Evolutionary conservation across 2,113 vertebrate genomes (phyloP), one percentile per base, ranked within the genome.

Genomic region (Oostethus manadensis): DNA sequence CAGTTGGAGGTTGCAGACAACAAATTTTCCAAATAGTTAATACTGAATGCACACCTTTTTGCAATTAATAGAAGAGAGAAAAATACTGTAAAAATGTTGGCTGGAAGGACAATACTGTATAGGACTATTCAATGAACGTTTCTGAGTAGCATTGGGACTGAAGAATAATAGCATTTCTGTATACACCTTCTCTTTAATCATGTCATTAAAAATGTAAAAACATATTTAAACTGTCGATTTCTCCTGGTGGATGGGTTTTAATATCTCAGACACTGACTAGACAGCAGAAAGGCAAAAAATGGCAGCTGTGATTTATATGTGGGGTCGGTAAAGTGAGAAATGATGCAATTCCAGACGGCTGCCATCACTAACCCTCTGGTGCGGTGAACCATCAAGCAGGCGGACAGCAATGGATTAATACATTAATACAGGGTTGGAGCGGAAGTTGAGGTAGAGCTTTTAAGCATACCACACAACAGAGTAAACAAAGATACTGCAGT

Each of bases 341-440:
- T 71, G 9, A 77, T 79, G 73, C 57, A 60, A 79, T 66, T 74
- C 44, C 57, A 50, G 53, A 42, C 66, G 60, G 58, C 67, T 38
- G 62, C 61, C 70, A 72, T 79, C 72, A 53, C 56, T 64, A 66
- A 70, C 72, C 72, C 74, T 76, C 51, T 59, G 66, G 61, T 56
- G 60, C 63, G 68, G 22, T 66, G 62, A 76, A 72, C 69, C 58
- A 16, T 64, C 62, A 55, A 48, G 35, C 49, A 55, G 68, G 68
- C 58, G 70, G 56, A 60, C 57, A 64, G 59, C 47, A 59, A 45
- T 10, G 11, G 61, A 60, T 43, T 56, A 80, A 71, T 56, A 51
- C 68, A 80, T 67, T 54, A 54, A 47, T 69, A 50, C 46, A 21
- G 60, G 64, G 26, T 10, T 15, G 44, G 53, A 56, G 49, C 20